phyloP scores from a whole-genome alignment of 2,113 vertebrate genomes.

The Myxocyprinus asiaticus region DNA sequence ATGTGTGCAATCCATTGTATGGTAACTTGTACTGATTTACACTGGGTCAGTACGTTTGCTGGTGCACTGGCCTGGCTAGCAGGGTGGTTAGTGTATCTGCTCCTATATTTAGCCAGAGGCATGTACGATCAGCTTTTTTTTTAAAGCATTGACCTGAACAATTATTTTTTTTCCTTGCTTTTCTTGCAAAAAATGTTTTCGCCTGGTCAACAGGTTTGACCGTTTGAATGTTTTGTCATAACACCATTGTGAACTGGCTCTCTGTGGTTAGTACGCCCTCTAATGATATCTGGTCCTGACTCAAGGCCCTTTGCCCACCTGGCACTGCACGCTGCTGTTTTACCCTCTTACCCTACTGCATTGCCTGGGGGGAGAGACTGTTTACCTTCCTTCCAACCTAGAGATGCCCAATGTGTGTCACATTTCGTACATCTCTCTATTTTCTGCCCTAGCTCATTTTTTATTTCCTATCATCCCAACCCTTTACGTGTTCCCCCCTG shows the following conservation, averaged over 20 bases:
- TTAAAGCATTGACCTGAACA: constrained; percentile 30
- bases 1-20: constrained; percentile 59
- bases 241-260: constrained; percentile 15
- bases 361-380: constrained; percentile 61
- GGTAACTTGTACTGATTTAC: constrained; percentile 44
- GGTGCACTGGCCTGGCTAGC: constrained; percentile 18
- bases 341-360: constrained; percentile 49
- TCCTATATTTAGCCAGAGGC: background rate
- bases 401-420: constrained; percentile 67
- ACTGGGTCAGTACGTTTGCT: constrained; percentile 18
- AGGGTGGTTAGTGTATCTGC: background rate
- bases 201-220: constrained; percentile 52
- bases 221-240: constrained; percentile 47
- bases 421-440: constrained; percentile 40
- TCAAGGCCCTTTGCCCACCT: constrained; percentile 60
- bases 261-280: constrained; percentile 27
- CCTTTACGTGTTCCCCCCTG: constrained; percentile 9
- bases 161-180: constrained; percentile 29
- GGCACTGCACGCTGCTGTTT: constrained; percentile 66
- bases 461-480: constrained; percentile 14
- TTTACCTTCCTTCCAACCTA: constrained; percentile 57
- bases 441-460: constrained; percentile 24
- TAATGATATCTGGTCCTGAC: constrained; percentile 27
- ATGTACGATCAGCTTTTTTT: constrained; percentile 34
- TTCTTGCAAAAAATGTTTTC: constrained; percentile 33